Conservation (phyloP, 2,888 invertebrate genomes). For the Itoplectis maculator region DNA sequence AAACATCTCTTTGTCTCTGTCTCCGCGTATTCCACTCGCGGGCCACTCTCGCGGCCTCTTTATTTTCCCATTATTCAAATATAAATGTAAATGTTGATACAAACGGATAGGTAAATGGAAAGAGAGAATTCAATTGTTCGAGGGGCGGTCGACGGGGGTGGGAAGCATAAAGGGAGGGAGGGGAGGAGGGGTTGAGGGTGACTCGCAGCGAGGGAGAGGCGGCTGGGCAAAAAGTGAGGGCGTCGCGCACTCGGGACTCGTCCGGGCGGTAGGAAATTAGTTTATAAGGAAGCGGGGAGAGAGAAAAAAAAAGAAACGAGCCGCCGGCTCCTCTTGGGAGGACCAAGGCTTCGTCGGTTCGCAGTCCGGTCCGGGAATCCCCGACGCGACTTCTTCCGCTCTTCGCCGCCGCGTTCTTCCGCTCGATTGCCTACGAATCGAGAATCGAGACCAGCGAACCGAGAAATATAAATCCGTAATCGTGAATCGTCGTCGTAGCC, state of each 20-base stretch:
- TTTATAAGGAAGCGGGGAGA: conserved; percentile 83
- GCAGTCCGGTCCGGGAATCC: conserved; percentile 61
- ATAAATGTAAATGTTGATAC: conserved; percentile 85
- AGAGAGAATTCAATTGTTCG: conserved; percentile 84
- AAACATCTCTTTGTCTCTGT: conserved; percentile 34
- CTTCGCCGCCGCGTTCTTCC: conserved; percentile 60
- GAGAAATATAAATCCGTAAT: conserved; percentile 70
- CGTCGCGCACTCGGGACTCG: conserved; percentile 54
- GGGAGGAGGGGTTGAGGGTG: too few species aligned
- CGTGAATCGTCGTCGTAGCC: conserved; percentile 30
- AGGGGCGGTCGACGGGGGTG: conserved; percentile 70
- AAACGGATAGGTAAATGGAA: conserved; percentile 85
- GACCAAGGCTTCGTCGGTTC: conserved; percentile 46
- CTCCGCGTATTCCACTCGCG: conserved; percentile 11
- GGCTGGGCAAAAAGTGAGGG: conserved; percentile 43
- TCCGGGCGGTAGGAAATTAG: conserved; percentile 81
- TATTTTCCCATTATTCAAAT: conserved; percentile 85
- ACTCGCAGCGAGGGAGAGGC: conserved; percentile 53
- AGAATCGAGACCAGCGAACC: conserved; percentile 69
- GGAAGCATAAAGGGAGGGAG: too few species aligned
- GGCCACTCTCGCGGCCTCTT: conserved; percentile 75
- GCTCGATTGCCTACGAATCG: conserved; percentile 69
- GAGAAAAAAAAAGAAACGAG: conserved; percentile 56
- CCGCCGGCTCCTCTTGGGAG: conserved; percentile 43
- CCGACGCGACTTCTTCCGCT: conserved; percentile 19